phyloP scores from a whole-genome alignment of 1,140 invertebrate species.

The Drosophila triauraria region DNA sequence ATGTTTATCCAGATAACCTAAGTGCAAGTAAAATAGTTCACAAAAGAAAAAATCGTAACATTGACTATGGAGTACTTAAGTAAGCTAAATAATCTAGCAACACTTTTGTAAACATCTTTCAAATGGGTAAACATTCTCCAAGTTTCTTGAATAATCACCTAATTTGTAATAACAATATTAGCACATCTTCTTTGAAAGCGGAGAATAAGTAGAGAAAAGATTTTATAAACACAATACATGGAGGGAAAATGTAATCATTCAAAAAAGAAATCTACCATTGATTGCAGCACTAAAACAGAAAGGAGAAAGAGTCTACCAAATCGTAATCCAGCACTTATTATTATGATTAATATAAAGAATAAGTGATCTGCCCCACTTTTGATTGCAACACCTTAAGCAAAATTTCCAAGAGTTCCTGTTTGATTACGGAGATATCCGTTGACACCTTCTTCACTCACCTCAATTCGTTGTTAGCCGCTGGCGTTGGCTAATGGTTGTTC shows the following conservation, averaged over 20 bases:
- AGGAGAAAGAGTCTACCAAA: too few species aligned
- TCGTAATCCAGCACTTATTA: too few species aligned
- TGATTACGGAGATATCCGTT: constrained; percentile 14
- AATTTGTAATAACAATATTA: background rate
- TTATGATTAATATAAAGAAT: too few species aligned
- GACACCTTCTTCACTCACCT: constrained; percentile 46
- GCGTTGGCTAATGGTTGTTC: constrained; percentile 26
- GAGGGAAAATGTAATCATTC: background rate
- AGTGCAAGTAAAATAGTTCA: background rate
- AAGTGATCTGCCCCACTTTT: too few species aligned
- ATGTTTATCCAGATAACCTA: background rate
- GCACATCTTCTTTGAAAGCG: background rate
- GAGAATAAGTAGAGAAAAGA: background rate
- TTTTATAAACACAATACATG: background rate
- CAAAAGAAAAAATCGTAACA: background rate
- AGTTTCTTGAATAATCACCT: background rate
- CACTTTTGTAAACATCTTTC: background rate
- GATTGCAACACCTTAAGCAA: background rate
- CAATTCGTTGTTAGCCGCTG: constrained; percentile 48
- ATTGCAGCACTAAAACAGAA: background rate
- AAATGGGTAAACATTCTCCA: too few species aligned
- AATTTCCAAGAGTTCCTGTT: constrained; percentile 7
- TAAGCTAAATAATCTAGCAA: background rate
- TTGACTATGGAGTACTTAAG: background rate
- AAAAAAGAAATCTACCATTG: background rate